Percentiles rank a stretch among this genome's conserved stretches.
Evolutionary conservation across 2,113 vertebrate species (phyloP).

Genomic region (Garra rufa): DNA sequence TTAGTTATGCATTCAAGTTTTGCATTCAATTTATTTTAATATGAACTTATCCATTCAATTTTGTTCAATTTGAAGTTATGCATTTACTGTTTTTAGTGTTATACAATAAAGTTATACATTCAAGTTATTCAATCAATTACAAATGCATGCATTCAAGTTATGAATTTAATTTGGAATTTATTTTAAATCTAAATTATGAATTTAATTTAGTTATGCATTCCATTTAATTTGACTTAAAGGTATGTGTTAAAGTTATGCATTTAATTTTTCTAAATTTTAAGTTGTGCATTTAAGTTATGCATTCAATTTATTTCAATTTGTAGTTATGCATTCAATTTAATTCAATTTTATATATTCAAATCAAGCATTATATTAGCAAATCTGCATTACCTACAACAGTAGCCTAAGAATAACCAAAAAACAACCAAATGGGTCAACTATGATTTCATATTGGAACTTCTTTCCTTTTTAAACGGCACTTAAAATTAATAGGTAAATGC

Average conservation of each 20-base stretch:
- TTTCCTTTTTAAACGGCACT: neutral
- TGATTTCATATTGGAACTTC: neutral
- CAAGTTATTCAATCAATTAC: too few species aligned
- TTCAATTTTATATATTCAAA: too few species aligned
- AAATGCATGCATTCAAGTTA: too few species aligned
- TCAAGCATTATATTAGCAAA: too few species aligned
- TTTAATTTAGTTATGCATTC: neutral
- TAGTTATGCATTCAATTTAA: too few species aligned
- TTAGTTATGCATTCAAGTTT: too few species aligned
- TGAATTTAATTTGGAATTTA: too few species aligned
- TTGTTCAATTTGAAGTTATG: neutral
- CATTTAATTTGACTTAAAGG: neutral
- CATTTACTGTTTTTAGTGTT: neutral
- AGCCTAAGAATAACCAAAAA: neutral
- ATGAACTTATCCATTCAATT: too few species aligned
- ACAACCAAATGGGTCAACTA: neutral
- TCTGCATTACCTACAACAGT: neutral
- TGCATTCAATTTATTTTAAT: too few species aligned
- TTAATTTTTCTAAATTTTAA: too few species aligned
- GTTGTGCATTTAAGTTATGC: neutral
- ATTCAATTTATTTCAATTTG: neutral
- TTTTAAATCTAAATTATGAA: too few species aligned
- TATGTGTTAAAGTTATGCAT: neutral
- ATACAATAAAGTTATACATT: neutral
- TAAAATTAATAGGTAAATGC: constrained; percentile 9